Evolutionary conservation across 2,797 vertebrate species (phyloP), one percentile per base, ranked within the genome.

Genomic region (Parotocinclus haroldoi): DNA sequence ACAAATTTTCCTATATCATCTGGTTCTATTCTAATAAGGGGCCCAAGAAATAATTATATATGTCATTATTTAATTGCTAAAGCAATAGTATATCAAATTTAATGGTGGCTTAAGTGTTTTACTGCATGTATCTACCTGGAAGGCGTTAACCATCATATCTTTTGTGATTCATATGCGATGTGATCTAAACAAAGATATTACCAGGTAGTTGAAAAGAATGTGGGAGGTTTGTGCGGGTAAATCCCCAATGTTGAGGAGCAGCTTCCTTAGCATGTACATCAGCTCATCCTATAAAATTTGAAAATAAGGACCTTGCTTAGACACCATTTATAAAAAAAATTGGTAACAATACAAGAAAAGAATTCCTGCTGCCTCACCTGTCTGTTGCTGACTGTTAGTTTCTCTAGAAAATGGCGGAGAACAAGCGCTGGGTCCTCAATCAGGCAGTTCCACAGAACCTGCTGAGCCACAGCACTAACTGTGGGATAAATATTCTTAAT

Each of bases 161-260:
- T 27, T 27, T 5, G 5, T 27, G 27, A 27, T 27, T 27, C 2
- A 27, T 27, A 27, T 27, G 27, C 5, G 27, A 27, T 5, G 27
- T 27, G 27, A 27, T 27, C 27, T 27, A 27, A 27, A 27, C 27
- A 27, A 27, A 27, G 10, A 10, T 71, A 89, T 92, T 73, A 99
- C 96, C 92, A 99, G 87, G 77, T 99, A 99, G 87, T 99, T 99
- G 81, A 99, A 99, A 44, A 99, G 92, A 76, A 99, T 99, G 49
- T 99, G 97, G 46, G 97, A 99, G 0, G 97, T 98, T 85, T 99
- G 97, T 3, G 97, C 96, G n/a, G 97, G 96, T 48, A 99, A 93
- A 75, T 99, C 97, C 75, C 97, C 96, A 0, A 98, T 98, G 71
- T 98, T 99, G 76, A 99, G 84, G 68, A 98, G 89, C 58, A 99